Evolutionary conservation across 2,113 vertebrate genomes (phyloP), one percentile per base, ranked within the genome.

Genomic region (Madoqua kirkii): DNA sequence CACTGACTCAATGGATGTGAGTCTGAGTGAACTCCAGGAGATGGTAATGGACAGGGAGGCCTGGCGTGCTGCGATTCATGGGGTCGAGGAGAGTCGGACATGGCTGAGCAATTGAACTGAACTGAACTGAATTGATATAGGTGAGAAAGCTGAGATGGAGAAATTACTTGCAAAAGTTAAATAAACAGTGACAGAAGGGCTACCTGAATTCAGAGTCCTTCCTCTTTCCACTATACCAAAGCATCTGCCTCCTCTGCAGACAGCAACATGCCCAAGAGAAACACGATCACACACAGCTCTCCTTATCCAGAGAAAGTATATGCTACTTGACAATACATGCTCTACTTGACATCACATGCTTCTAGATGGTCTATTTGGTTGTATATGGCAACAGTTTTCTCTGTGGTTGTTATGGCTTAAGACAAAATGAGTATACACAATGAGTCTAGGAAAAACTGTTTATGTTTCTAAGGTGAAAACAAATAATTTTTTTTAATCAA

Each of bases 241-340:
- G 31, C 29, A n/a, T 48, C 25, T 21, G 12, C 21, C n/a, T 33
- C 19, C 82, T 55, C 48, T 25, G 48, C 23, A 93, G 21, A 64
- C 17, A 94, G 23, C n/a, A 54, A 14, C 9, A 50, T 33, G 8
- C 40, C 27, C 71, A 27, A 84, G 55, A 89, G 59, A 81, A 95
- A n/a, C 12, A 21, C 1, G 36, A 21, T 17, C 50, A 9, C 25
- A 27, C 0, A 0, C 3, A n/a, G n/a, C n/a, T 89, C 9, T 52
- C 7, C 48, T 87, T 29, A 50, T 33, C 67, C 50, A 50, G 16
- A 57, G 74, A 36, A 55, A 14, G 13, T 13, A 13, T 3, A 55
- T 27, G 5, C 7, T 55, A 23, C 31, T 13, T 36, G 55, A 45
- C 12, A 45, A 19, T 11, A 14, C 14, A 29, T 45, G 23, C 74